A percentile compares a stretch with the other conserved stretches of the same genome.
Evolutionary conservation across 1,140 invertebrate genomes (phyloP).

Genomic region (Drosophila albomicans): DNA sequence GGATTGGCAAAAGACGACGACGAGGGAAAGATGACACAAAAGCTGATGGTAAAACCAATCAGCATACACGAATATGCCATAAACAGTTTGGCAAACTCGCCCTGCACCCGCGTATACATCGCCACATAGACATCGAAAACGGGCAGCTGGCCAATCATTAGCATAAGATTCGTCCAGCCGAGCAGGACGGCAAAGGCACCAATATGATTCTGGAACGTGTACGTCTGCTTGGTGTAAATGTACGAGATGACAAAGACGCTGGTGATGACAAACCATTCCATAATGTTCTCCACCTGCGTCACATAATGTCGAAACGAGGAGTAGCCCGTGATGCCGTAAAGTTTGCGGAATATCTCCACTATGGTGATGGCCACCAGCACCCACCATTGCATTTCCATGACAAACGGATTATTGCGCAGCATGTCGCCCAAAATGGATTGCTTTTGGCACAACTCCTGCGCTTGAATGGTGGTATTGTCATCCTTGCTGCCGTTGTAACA

Average conservation of each 20-base stretch:
- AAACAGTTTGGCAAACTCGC: slow-evolving; percentile 93
- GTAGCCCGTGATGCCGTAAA: slow-evolving; percentile 91
- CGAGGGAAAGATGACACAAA: slow-evolving; percentile 93
- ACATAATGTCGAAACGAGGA: slow-evolving; percentile 91
- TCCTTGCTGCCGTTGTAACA: slow-evolving; percentile 91
- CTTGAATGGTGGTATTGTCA: slow-evolving; percentile 89
- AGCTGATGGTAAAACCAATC: slow-evolving; percentile 94
- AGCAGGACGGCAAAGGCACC: slow-evolving; percentile 92
- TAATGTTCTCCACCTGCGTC: slow-evolving; percentile 92
- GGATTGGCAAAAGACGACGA: slow-evolving; percentile 92
- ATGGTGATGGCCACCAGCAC: slow-evolving; percentile 90
- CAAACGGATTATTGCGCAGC: slow-evolving; percentile 89
- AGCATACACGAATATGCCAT: slow-evolving; percentile 93
- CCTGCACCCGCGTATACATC: slow-evolving; percentile 94
- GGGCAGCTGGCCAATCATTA: slow-evolving; percentile 94
- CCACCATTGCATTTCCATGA: slow-evolving; percentile 92
- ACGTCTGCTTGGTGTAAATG: slow-evolving; percentile 90
- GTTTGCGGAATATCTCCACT: slow-evolving; percentile 91
- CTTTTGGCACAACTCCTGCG: slow-evolving; percentile 90
- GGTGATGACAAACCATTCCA: slow-evolving; percentile 93
- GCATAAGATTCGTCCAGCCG: slow-evolving; percentile 94
- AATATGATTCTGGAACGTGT: slow-evolving; percentile 91
- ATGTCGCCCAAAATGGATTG: slow-evolving; percentile 90
- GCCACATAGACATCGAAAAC: slow-evolving; percentile 94
- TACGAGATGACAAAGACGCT: slow-evolving; percentile 93